Base-by-base conservation (phyloP, 2,888 invertebrate species). In the Sipha maydis region DNA sequence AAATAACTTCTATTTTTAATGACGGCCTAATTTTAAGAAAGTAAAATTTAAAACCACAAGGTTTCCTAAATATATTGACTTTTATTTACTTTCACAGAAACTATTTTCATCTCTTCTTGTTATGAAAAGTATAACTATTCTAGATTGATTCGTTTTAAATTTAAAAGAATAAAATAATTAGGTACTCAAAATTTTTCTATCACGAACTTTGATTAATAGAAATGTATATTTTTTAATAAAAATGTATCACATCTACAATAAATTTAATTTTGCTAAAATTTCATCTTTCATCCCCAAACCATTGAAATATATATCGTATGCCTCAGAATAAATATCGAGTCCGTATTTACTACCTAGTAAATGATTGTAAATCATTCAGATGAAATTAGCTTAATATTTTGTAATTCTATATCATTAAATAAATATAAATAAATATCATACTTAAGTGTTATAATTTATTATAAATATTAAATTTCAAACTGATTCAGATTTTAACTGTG, bases 11-110 rank as follows among this genome's bases (percentile, higher is more conserved):
- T 61, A 21, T 21, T 41, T 67, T 48, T 71, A 17, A 54, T 83
- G 71, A 83, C n/a, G 31, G 41, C 8, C 11, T 41, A 25, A 61
- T 54, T 25, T 9, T 28, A 82, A 19, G 48, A 83, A 83, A 83
- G 48, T 71, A 54, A 71, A 11, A 71, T 54, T 31, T 25, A 71
- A 77, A 83, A 83, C 71, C 25, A 54, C 48, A 48, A 31, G 21
- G 31, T 69, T 41, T 11, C 21, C 4, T 11, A 61, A 61, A 71
- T 48, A 83, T 54, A 41, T 48, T 54, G 14, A 31, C 25, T 82
- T 73, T 38, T n/a, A n/a, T 82, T 82, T 69, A 69, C 73, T 83
- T 83, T 83, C 73, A 83, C 83, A 69, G 38, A 77, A n/a, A 56
- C 73, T 54, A 54, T 73, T 34, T 31, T 34, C 17, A 21, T 17